Percentiles rank a stretch among this genome's conserved stretches.
Conservation (phyloP, 30 jellyfish, hydroid and myxozoan genomes). For the Pelagia noctiluca region DNA sequence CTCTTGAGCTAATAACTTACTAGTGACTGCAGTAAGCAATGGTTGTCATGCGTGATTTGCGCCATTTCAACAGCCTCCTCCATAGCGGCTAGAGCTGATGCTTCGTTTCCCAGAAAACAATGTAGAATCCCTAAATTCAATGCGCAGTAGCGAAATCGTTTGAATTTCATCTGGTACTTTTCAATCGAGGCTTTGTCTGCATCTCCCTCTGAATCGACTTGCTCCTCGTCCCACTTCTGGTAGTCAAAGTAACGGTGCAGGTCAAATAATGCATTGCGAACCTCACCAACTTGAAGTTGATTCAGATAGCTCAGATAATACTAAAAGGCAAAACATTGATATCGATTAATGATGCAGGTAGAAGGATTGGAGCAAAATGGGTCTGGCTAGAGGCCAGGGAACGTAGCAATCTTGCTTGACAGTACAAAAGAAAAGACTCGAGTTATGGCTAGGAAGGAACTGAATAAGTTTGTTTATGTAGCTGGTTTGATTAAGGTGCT, state of each 20-base stretch:
- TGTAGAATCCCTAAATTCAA: slow-evolving; percentile 78
- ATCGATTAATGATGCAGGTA: background rate
- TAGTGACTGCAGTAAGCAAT: slow-evolving; percentile 83
- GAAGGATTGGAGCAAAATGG: too few relatives aligned
- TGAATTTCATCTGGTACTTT: slow-evolving; percentile 76
- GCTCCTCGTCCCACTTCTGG: slow-evolving; percentile 64
- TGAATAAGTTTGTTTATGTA: too few relatives aligned
- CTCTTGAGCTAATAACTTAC: too few relatives aligned
- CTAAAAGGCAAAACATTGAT: slow-evolving; percentile 15
- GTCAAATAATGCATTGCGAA: slow-evolving; percentile 55
- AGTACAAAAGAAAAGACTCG: background rate
- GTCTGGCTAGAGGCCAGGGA: too few relatives aligned
- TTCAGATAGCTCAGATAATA: slow-evolving; percentile 74
- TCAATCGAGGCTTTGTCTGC: slow-evolving; percentile 66
- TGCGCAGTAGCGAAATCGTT: slow-evolving; percentile 88
- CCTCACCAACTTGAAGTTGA: slow-evolving; percentile 69
- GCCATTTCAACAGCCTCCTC: slow-evolving; percentile 92
- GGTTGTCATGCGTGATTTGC: slow-evolving; percentile 83
- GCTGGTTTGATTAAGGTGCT: background rate
- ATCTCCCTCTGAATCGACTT: slow-evolving; percentile 8
- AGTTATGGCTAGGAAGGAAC: background rate
- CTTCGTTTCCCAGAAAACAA: slow-evolving; percentile 69
- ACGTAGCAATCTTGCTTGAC: background rate
- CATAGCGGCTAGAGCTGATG: slow-evolving; percentile 68
- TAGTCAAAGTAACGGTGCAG: slow-evolving; percentile 80